Evolutionary conservation across 2,797 vertebrate genomes (phyloP).

Genomic region (Chromis chromis): DNA sequence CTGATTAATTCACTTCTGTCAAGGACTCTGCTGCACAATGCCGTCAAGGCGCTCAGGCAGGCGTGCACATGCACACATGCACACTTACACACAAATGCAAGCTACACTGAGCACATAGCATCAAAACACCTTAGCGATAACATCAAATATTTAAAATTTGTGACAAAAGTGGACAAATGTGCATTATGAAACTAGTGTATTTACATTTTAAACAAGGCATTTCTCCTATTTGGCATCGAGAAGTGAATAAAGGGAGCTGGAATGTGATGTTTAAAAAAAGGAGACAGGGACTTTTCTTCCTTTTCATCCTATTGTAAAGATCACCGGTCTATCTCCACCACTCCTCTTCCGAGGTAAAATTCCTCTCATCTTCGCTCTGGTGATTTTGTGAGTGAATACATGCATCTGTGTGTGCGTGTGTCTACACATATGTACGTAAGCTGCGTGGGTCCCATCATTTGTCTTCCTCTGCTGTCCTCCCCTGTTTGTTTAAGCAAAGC

Average conservation of each 20-base stretch:
- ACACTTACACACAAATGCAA: conserved; percentile 10
- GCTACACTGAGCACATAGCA: conserved; percentile 5
- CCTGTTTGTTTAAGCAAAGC: conserved; percentile 90
- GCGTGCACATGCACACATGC: conserved; percentile 33
- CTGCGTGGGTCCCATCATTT: conserved; percentile 90
- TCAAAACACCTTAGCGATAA: conserved; percentile 14
- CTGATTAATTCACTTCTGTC: conserved; percentile 90
- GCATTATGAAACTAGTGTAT: not conserved
- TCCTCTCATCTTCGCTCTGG: conserved; percentile 67
- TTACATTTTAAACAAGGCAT: not conserved
- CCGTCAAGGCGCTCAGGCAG: conserved; percentile 71
- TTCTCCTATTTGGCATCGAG: not conserved
- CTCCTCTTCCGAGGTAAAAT: conserved; percentile 74
- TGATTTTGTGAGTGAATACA: conserved; percentile 51
- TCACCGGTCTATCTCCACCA: conserved; percentile 48
- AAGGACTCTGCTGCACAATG: conserved; percentile 84
- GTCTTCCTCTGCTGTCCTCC: conserved; percentile 92
- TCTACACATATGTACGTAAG: conserved; percentile 72
- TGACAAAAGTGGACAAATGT: not conserved
- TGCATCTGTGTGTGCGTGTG: conserved; percentile 51
- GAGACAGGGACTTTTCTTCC: conserved; percentile 10
- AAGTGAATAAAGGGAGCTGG: conserved; percentile 8
- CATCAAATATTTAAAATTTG: not conserved
- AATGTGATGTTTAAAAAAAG: conserved; percentile 6
- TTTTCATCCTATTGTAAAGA: conserved; percentile 46